phyloP scores from a whole-genome alignment of 2,888 invertebrate genomes.

The Gandaritis pyraliata region DNA sequence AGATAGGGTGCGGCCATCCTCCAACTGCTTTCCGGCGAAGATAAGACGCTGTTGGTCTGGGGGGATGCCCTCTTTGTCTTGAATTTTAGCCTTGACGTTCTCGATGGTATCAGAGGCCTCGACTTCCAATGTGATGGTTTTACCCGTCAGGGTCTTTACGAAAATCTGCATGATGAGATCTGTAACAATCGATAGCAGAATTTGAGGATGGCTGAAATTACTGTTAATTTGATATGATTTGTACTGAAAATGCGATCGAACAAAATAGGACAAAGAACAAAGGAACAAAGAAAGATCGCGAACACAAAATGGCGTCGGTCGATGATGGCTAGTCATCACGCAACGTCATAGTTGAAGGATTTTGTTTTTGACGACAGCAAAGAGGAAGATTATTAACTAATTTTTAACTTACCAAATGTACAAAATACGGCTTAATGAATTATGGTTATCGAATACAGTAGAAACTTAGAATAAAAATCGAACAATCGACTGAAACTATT shows the following conservation, averaged over 20 bases:
- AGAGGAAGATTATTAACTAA: conserved; percentile 17
- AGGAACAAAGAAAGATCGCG: conserved; percentile 73
- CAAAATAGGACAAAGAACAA: conserved; percentile 48
- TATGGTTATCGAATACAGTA: neutral
- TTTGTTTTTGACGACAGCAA: conserved; percentile 12
- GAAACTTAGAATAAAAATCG: neutral
- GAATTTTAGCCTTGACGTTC: conserved; percentile 70
- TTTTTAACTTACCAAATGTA: neutral
- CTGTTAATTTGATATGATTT: conserved; percentile 52
- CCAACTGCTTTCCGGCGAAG: conserved; percentile 69
- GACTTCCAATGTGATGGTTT: conserved; percentile 66
- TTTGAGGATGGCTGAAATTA: conserved; percentile 45
- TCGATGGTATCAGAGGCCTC: conserved; percentile 67
- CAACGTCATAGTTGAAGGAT: conserved; percentile 38
- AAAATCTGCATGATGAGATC: conserved; percentile 69
- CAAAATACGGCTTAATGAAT: neutral
- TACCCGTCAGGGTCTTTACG: conserved; percentile 66
- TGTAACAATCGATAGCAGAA: conserved; percentile 56
- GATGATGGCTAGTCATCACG: neutral
- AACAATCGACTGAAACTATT: neutral
- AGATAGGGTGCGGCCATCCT: conserved; percentile 69
- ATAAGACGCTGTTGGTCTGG: conserved; percentile 68
- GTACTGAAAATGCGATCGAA: conserved; percentile 32
- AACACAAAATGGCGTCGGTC: conserved; percentile 75
- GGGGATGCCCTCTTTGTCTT: conserved; percentile 68